These are phyloP conservation scores for Lasioglossum leucozonium DNA, from an alignment of 2,888 invertebrate genomes.

Conservation along the genomic window DNA sequence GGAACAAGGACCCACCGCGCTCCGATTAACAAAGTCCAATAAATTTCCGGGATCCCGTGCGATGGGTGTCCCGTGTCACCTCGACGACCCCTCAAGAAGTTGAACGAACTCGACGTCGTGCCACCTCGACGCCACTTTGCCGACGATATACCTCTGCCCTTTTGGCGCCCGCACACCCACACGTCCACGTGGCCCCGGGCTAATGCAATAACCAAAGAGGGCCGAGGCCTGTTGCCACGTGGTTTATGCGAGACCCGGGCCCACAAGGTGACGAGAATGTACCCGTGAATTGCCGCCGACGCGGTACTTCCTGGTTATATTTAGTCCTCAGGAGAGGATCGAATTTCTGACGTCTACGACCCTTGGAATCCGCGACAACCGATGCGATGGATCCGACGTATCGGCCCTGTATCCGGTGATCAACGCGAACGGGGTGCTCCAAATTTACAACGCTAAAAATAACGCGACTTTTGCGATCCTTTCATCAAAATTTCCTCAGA, in stretches of 20 bases:
- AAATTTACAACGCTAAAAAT: neutral
- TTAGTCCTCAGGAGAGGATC: constrained; percentile 43
- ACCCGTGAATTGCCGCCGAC: constrained; percentile 54
- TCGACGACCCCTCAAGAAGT: constrained; percentile 46
- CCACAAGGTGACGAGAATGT: constrained; percentile 60
- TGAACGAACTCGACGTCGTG: constrained; percentile 74
- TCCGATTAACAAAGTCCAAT: constrained; percentile 21
- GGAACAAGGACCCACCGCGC: neutral
- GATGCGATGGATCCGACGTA: neutral
- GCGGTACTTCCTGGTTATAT: constrained; percentile 59
- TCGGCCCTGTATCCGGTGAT: neutral
- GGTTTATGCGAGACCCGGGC: constrained; percentile 58
- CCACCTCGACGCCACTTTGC: constrained; percentile 39
- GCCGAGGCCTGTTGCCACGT: constrained; percentile 58
- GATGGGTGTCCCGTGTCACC: neutral
- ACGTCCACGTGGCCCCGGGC: constrained; percentile 50
- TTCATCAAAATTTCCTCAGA: neutral
- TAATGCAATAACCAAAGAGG: constrained; percentile 44
- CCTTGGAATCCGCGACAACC: constrained; percentile 30
- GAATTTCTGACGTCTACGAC: constrained; percentile 30
- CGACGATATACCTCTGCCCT: constrained; percentile 50
- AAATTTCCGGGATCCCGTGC: constrained; percentile 18
- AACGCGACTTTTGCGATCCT: neutral
- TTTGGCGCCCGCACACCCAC: constrained; percentile 56
- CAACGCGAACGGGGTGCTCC: neutral